Evolutionary conservation across 37 sponge, comb jelly and placozoan species (phyloP), one percentile per base, ranked within the genome.

Genomic region (Diacarnus erythraeanus): DNA sequence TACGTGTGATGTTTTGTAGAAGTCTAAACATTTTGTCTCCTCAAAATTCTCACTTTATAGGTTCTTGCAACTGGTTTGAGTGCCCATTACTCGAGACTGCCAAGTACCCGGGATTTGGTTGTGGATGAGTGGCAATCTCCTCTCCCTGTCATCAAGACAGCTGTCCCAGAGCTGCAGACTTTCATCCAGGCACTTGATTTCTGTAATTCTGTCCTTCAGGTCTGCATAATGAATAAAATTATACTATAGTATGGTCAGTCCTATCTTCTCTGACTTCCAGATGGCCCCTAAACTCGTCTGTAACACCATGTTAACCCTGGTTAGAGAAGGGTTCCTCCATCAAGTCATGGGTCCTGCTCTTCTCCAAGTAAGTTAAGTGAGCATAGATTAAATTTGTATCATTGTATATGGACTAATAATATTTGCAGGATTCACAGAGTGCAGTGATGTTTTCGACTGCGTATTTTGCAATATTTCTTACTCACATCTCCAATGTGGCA

Each of bases 121-220:
- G 72, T 67, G 65, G 89, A 87, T 33, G 84, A 87, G 40, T 90
- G 95, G 88, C 80, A 76, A 63, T 88, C 86, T 26, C 86, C 81
- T 8, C 59, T 81, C 38, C 74, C 77, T 10, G 77, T 71, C 30
- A 64, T 94, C 0, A 61, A 60, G 65, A 51, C 29, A 4, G 63
- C 76, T 3, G 85, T 94, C 0, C 92, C 92, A n/a, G 75, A 77
- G 33, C 75, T 94, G 41, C 10, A 41, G 31, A 58, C 47, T 8
- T 86, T 91, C 51, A 35, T 81, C 26, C 76, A 83, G 39, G 64
- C 86, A 12, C 86, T 94, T 42, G 59, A 78, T 38, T 94, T 91
- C 72, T 90, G 91, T 51, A 90, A 94, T 58, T 85, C 85, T 57
- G 95, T 94, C 0, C 42, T 94, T 0, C 83, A 94, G 89, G 95